phyloP scores from a whole-genome alignment of 1,140 invertebrate genomes.

The Lasioglossum albipes region DNA sequence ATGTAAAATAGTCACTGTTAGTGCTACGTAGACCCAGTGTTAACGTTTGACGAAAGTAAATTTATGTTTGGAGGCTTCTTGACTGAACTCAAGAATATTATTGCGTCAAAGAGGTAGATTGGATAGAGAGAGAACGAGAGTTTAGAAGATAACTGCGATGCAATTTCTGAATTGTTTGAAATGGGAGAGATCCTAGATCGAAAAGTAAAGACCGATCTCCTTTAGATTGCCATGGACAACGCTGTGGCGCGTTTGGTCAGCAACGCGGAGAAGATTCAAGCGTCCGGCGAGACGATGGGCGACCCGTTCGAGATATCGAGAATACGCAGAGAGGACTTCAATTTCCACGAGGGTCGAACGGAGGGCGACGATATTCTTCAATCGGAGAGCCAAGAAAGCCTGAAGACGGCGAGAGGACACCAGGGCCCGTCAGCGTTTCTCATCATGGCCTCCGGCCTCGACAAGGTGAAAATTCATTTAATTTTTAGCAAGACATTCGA shows the following conservation, averaged over 20 bases:
- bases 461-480: conserved; percentile 82
- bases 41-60: no score
- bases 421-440: conserved; percentile 95
- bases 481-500: no score
- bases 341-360: conserved; percentile 86
- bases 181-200: no score
- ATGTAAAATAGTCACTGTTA: no score
- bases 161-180: no score
- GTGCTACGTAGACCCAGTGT: no score
- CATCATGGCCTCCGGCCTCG: conserved; percentile 91
- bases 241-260: conserved; percentile 87
- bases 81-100: no score
- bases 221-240: conserved; percentile 91
- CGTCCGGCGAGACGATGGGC: conserved; percentile 87
- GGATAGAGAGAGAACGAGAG: no score
- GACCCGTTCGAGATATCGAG: conserved; percentile 96
- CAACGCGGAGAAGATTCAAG: conserved; percentile 85
- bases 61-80: no score
- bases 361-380: conserved; percentile 95
- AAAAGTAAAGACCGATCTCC: no score
- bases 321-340: conserved; percentile 92
- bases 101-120: no score
- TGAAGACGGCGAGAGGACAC: conserved; percentile 88
- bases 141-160: no score
- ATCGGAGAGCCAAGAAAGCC: conserved; percentile 86